phyloP scores from a whole-genome alignment of 2,888 invertebrate species.

The Drosophila meridiana region DNA sequence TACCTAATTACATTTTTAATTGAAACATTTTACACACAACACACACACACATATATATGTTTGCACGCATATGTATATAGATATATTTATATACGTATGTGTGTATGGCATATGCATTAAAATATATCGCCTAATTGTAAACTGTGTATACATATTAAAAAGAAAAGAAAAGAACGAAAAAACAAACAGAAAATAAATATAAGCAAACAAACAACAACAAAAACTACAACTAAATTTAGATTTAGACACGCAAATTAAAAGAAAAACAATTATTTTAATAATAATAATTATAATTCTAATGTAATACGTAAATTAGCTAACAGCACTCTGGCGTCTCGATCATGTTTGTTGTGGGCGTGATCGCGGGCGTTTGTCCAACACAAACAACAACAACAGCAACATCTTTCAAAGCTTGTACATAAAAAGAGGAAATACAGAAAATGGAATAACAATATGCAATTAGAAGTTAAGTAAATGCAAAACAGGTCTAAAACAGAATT shows the following conservation, averaged over 20 bases:
- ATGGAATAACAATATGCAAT: conserved; percentile 37
- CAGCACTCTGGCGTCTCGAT: conserved; percentile 36
- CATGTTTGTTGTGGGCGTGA: conserved; percentile 36
- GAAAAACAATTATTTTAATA: conserved; percentile 9
- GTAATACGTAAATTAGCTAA: conserved; percentile 55
- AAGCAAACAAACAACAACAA: conserved; percentile 33
- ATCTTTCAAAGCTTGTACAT: conserved; percentile 51
- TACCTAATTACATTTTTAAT: conserved; percentile 53
- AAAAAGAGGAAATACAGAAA: conserved; percentile 18
- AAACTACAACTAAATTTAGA: conserved; percentile 47
- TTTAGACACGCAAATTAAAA: conserved; percentile 28
- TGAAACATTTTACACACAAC: conserved; percentile 36
- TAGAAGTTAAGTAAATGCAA: conserved; percentile 52
- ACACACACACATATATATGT: conserved; percentile 7
- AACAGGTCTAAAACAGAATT: conserved; percentile 61
- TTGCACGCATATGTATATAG: conserved; percentile 10
- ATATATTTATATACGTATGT: conserved; percentile 13
- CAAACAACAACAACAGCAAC: conserved; percentile 17
- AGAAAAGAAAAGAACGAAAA: conserved; percentile 3
- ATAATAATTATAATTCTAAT: conserved; percentile 31
- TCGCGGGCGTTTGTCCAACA: conserved; percentile 41
- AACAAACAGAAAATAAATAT: conserved; percentile 21
- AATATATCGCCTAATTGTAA: conserved; percentile 48
- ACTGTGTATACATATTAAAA: conserved; percentile 57
- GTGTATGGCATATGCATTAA: conserved; percentile 11